These are phyloP conservation scores for Eulemur macaco DNA, from an alignment of 2,113 vertebrate genomes.

Conservation along the genomic window DNA sequence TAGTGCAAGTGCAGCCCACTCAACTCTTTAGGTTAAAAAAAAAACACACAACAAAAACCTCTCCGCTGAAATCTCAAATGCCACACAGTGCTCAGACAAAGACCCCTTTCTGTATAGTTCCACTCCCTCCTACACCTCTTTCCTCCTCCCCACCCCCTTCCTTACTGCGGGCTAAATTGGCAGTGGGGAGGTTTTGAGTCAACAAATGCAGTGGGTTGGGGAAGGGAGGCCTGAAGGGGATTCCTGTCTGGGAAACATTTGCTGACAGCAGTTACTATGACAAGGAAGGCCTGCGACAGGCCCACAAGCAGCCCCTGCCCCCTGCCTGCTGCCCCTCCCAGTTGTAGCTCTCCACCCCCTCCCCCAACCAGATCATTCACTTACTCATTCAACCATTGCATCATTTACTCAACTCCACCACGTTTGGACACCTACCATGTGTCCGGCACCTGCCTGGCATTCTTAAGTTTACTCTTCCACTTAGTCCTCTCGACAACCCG, in stretches of 20 bases:
- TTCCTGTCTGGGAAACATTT: slow-evolving; percentile 76
- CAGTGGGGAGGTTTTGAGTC: slow-evolving; percentile 75
- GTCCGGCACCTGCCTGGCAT: background rate
- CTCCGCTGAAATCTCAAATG: slow-evolving; percentile 66
- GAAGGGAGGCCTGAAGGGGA: slow-evolving; percentile 78
- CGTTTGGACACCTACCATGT: background rate
- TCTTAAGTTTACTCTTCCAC: background rate
- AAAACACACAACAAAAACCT: background rate
- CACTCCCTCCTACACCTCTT: slow-evolving; percentile 59
- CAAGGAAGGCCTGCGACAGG: slow-evolving; percentile 21
- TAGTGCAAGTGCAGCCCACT: slow-evolving; percentile 30
- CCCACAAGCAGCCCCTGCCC: background rate
- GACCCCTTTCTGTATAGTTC: slow-evolving; percentile 72
- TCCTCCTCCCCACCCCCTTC: slow-evolving; percentile 35
- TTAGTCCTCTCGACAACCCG: background rate
- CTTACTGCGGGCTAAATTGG: slow-evolving; percentile 78
- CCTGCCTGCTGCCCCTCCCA: background rate
- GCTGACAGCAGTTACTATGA: slow-evolving; percentile 74
- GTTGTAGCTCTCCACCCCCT: background rate
- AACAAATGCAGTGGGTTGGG: slow-evolving; percentile 75
- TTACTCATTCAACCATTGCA: background rate
- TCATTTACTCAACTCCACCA: background rate
- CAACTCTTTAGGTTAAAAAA: slow-evolving; percentile 28
- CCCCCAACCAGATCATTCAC: background rate
- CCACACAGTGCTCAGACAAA: slow-evolving; percentile 74